phyloP scores from a whole-genome alignment of 53 echinoderm and acorn worm species.

The Holothuria scabra region DNA sequence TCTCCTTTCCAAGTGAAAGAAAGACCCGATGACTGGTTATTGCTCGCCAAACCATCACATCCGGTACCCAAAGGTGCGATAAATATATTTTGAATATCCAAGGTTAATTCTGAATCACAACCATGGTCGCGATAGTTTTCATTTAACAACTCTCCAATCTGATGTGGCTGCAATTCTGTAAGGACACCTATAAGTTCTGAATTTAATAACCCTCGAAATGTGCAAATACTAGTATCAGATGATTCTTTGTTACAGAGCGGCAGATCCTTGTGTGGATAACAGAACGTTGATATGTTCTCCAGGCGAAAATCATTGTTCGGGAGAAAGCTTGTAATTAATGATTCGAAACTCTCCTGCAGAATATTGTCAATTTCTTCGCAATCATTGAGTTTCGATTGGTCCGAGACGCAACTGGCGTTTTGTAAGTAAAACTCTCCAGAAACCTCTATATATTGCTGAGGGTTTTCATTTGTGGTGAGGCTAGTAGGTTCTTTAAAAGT shows the following conservation, averaged over 20 bases:
- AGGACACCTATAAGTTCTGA: background rate
- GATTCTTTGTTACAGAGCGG: background rate
- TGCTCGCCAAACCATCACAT: background rate
- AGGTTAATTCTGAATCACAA: too few species aligned
- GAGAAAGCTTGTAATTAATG: background rate
- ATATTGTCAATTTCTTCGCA: too few species aligned
- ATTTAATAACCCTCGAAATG: background rate
- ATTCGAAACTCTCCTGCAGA: background rate
- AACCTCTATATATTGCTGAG: background rate
- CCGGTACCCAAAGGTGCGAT: background rate
- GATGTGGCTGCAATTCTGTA: background rate
- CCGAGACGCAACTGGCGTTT: too few species aligned
- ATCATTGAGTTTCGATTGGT: too few species aligned
- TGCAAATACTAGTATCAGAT: background rate
- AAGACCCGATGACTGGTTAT: background rate
- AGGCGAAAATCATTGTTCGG: background rate
- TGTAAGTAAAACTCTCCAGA: too few species aligned
- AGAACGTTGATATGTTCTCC: background rate
- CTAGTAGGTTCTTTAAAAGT: background rate
- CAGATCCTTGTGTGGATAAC: too few species aligned
- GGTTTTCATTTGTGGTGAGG: background rate
- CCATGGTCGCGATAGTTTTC: conserved; percentile 10
- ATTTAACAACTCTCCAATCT: background rate
- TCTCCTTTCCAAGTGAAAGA: background rate
- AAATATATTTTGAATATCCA: too few species aligned